Conservation (phyloP, 2,113 vertebrate genomes). For the Isichthys henryi region DNA sequence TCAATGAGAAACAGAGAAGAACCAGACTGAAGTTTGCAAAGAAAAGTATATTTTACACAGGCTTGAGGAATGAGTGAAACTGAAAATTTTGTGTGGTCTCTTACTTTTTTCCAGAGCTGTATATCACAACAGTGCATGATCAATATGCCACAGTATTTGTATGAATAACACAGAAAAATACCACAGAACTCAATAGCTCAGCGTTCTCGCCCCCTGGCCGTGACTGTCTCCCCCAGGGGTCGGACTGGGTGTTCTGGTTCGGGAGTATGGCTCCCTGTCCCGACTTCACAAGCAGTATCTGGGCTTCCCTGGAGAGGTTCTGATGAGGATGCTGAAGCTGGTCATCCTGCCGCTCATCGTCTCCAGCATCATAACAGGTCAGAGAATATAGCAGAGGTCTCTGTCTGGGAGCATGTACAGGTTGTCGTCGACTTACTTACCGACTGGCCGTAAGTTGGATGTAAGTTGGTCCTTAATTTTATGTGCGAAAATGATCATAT, state of each 20-base stretch:
- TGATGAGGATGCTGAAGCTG: constrained; percentile 77
- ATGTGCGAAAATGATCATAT: not conserved
- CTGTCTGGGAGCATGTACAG: not conserved
- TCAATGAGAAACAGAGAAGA: not conserved
- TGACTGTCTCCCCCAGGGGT: constrained; percentile 52
- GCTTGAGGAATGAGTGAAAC: too few relatives aligned
- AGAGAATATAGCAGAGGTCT: not conserved
- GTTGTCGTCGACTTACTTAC: not conserved
- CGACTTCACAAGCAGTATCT: constrained; percentile 70
- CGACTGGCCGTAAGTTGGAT: not conserved
- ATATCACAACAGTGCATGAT: not conserved
- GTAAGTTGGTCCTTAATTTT: not conserved
- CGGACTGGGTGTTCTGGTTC: constrained; percentile 57
- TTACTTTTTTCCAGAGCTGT: too few relatives aligned
- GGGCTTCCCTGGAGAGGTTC: constrained; percentile 71
- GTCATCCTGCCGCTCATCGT: constrained; percentile 71
- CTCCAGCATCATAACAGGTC: constrained; percentile 77
- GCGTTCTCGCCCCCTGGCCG: not conserved
- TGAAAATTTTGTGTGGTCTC: too few relatives aligned
- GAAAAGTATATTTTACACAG: not conserved
- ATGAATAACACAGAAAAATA: not conserved
- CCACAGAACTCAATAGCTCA: not conserved
- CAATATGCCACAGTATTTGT: not conserved
- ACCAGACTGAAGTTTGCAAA: not conserved
- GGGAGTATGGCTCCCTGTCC: constrained; percentile 62